Percentiles rank a stretch among this genome's conserved stretches.
These are phyloP conservation scores for Bombus difficillimus DNA, from an alignment of 1,140 invertebrate species.

Conservation along the genomic window DNA sequence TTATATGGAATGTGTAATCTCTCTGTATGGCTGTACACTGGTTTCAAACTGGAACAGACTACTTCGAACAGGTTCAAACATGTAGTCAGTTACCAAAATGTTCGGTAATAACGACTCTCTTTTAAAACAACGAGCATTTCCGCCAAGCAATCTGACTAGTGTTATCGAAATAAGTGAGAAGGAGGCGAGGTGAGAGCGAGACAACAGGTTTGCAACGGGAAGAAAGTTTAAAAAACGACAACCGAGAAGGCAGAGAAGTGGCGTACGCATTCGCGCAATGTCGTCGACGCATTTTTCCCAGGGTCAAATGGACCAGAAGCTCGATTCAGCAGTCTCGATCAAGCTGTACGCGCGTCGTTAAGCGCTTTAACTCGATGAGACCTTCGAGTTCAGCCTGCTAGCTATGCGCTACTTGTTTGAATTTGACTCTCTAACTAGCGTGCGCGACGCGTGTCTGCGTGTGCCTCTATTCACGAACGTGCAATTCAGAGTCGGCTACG, in stretches of 20 bases:
- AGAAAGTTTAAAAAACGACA: background rate
- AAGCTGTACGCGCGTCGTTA: constrained; percentile 25
- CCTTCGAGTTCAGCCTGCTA: background rate
- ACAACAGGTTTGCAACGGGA: no score
- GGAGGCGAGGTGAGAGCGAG: background rate
- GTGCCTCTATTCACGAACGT: background rate
- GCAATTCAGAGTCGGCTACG: background rate
- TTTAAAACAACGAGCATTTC: background rate
- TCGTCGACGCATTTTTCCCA: background rate
- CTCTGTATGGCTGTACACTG: background rate
- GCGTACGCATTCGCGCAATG: background rate
- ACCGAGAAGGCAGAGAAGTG: no score
- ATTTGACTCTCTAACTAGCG: background rate
- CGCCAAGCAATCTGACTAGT: no score
- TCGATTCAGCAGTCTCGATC: background rate
- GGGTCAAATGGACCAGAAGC: constrained; percentile 33
- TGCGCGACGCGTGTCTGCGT: background rate
- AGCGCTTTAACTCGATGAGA: background rate
- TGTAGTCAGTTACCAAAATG: no score
- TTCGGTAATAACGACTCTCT: background rate
- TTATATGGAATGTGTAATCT: constrained; percentile 52
- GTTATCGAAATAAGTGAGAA: background rate
- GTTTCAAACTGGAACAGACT: background rate
- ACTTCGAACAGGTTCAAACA: background rate
- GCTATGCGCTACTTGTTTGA: background rate